Evolutionary conservation across 1,140 invertebrate genomes (phyloP).

Genomic region (Leptopilina boulardi): DNA sequence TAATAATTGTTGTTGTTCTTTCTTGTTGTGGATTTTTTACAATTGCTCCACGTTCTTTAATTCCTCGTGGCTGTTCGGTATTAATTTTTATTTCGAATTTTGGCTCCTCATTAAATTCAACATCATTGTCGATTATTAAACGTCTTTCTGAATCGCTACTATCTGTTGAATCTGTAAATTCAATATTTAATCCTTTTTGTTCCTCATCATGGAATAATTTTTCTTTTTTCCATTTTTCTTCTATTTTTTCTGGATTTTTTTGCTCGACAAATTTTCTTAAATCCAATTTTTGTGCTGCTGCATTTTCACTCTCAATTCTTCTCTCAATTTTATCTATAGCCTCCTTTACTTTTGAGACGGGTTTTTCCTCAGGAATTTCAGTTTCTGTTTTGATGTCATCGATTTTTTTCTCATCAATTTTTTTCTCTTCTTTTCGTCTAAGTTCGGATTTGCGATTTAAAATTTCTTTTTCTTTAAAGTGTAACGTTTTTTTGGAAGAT

Average conservation of each 20-base stretch:
- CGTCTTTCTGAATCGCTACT: constrained; percentile 85
- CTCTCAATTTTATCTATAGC: neutral
- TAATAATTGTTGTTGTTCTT: neutral
- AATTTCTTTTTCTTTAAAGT: constrained; percentile 46
- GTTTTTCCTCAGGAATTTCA: constrained; percentile 65
- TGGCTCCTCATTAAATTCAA: constrained; percentile 62
- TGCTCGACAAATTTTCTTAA: neutral
- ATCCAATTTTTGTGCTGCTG: constrained; percentile 44
- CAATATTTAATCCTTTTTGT: constrained; percentile 69
- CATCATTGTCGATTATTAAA: constrained; percentile 77
- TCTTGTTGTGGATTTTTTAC: neutral
- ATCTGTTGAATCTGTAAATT: constrained; percentile 78
- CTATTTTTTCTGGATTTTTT: constrained; percentile 54
- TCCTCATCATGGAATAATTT: constrained; percentile 58
- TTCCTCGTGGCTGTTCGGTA: neutral
- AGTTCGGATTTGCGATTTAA: constrained; percentile 55
- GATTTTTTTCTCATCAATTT: constrained; percentile 47
- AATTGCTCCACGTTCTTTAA: neutral
- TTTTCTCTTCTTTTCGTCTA: constrained; percentile 58
- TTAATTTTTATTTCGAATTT: constrained; percentile 51
- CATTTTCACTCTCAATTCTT: constrained; percentile 45
- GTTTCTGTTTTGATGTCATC: constrained; percentile 62
- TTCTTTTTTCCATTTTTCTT: constrained; percentile 63
- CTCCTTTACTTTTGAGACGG: constrained; percentile 50
- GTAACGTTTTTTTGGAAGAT: constrained; percentile 42